These are phyloP conservation scores for Hypsibius dujardini DNA, from an alignment of 1,140 invertebrate genomes.

Conservation along the genomic window DNA sequence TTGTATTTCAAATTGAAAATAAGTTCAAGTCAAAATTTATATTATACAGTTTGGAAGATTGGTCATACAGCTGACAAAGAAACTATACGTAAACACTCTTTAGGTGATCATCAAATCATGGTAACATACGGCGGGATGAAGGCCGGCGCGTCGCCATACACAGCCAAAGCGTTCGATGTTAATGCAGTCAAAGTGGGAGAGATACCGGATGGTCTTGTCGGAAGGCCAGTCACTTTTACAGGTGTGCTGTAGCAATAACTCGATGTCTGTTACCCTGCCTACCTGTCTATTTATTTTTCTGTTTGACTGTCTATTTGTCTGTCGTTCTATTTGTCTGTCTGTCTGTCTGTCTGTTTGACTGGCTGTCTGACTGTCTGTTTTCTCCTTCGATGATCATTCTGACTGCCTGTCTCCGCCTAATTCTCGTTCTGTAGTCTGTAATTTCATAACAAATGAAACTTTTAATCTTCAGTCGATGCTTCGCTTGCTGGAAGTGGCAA, in stretches of 20 bases:
- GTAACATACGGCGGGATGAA: slow-evolving; percentile 51
- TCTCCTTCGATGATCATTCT: slow-evolving; percentile 21
- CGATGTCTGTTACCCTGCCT: not conserved
- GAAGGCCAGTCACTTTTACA: slow-evolving; percentile 79
- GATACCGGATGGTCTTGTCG: slow-evolving; percentile 68
- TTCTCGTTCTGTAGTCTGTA: slow-evolving; percentile 10
- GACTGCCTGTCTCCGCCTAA: slow-evolving; percentile 12
- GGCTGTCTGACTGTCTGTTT: slow-evolving; percentile 14
- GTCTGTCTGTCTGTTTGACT: too few species aligned
- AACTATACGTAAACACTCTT: too few species aligned
- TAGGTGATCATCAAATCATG: slow-evolving; percentile 73
- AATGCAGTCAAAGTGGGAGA: slow-evolving; percentile 82
- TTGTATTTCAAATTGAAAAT: too few species aligned
- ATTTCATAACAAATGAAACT: not conserved
- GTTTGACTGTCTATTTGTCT: not conserved
- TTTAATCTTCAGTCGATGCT: slow-evolving; percentile 59
- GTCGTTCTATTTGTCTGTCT: too few species aligned
- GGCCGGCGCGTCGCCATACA: slow-evolving; percentile 66
- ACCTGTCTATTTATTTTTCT: slow-evolving; percentile 20
- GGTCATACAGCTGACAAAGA: too few species aligned
- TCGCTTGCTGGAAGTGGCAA: slow-evolving; percentile 87
- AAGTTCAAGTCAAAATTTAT: too few species aligned
- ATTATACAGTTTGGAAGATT: too few species aligned
- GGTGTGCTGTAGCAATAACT: slow-evolving; percentile 41
- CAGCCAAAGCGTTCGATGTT: slow-evolving; percentile 84